Evolutionary conservation across 2,113 vertebrate species (phyloP), one percentile per base, ranked within the genome.

Genomic region (Chamaea fasciata): DNA sequence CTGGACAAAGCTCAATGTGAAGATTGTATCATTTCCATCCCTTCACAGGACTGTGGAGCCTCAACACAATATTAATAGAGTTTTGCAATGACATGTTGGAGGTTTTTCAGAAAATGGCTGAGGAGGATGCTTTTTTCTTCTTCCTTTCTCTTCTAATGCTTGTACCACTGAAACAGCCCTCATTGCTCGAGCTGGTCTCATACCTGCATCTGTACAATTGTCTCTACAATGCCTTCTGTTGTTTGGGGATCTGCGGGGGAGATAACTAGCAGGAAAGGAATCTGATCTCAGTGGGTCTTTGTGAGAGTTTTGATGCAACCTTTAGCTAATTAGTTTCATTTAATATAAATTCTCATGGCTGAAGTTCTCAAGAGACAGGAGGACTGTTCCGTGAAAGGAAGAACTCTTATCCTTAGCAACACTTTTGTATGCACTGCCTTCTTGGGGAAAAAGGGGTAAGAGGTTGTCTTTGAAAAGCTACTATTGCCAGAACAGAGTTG

Each of bases 321-420:
- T 96, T 96, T 94, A 95, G 92, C 95, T 97, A 97, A 97, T 97
- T 97, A 97, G 95, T 96, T 97, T 96, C 95, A 92, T 96, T 94
- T 97, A 95, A 95, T 95, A 95, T 76, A 91, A 92, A 97, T 94
- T 94, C 95, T 96, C 96, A 84, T 84, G 95, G 89, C 70, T 92
- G 77, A 89, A 75, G 69, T 57, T 86, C 95, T 97, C 95, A 89
- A 78, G 96, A 96, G 95, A 87, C 77, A 73, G 41, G 16, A 94
- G 33, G 74, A 94, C 74, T 92, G 37, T 87, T 92, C 91, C 89
- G 53, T 79, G 95, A 96, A 95, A 96, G 81, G 91, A 94, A 94
- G 91, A 94, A 87, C 71, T 96, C 69, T 78, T 92, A 94, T 97
- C 89, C 91, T 78, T 75, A 89, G 80, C 73, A 91, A n/a, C 63